Evolutionary conservation across 1,140 invertebrate genomes (phyloP).

Genomic region (Euschistus heros): DNA sequence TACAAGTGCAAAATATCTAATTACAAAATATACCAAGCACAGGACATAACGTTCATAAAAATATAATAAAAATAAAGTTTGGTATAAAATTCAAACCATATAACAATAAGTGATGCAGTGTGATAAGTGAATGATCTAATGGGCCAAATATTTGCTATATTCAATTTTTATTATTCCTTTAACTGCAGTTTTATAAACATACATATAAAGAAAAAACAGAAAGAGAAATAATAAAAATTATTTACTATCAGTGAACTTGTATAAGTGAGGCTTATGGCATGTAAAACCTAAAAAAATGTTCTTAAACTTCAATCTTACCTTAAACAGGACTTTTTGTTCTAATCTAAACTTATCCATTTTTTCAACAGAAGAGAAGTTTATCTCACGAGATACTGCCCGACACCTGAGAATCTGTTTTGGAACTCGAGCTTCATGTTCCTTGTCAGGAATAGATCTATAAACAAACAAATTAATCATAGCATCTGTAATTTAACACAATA

Average conservation of each 20-base stretch:
- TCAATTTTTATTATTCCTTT: constrained; percentile 11
- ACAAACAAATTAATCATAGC: not conserved
- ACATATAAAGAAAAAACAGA: too few species aligned
- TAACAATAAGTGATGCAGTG: constrained; percentile 1
- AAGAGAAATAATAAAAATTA: too few species aligned
- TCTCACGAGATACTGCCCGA: constrained; percentile 88
- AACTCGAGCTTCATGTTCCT: constrained; percentile 91
- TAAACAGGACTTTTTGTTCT: constrained; percentile 81
- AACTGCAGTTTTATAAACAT: too few species aligned
- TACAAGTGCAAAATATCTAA: too few species aligned
- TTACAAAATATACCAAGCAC: too few species aligned
- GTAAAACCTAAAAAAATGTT: too few species aligned
- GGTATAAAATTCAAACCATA: constrained; percentile 10
- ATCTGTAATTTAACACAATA: too few species aligned
- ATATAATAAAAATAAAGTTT: constrained; percentile 18
- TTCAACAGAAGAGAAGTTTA: constrained; percentile 96
- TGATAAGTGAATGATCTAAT: constrained; percentile 2
- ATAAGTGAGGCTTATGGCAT: too few species aligned
- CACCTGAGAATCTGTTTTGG: constrained; percentile 95
- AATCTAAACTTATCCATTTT: constrained; percentile 93
- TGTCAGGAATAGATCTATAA: constrained; percentile 60
- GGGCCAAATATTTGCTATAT: not conserved
- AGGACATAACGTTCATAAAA: constrained; percentile 1
- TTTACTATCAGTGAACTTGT: too few species aligned
- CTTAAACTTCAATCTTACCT: constrained; percentile 39